Conservation (phyloP, 2,113 vertebrate genomes). For the Cochlearius cochlearius region DNA sequence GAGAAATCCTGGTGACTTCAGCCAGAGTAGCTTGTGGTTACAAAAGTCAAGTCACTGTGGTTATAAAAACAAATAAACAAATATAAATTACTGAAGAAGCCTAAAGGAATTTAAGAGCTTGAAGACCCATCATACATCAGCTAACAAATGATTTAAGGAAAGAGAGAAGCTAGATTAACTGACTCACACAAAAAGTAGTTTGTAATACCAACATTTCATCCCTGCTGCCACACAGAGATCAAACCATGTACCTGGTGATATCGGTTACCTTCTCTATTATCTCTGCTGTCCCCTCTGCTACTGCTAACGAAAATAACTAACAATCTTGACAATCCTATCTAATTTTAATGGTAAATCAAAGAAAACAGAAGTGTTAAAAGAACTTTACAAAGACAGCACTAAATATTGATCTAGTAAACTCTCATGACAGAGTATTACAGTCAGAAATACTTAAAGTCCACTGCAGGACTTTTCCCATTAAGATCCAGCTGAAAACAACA, state of each 20-base stretch:
- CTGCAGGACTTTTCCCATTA: background rate
- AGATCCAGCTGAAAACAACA: background rate
- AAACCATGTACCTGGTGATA: background rate
- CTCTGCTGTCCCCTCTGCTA: background rate
- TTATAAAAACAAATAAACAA: background rate
- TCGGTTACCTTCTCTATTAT: background rate
- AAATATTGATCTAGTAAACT: background rate
- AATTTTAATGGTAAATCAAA: background rate
- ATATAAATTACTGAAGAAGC: background rate
- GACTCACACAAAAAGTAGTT: background rate
- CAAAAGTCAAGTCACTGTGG: no score
- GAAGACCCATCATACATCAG: background rate
- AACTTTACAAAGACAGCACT: background rate
- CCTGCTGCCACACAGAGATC: background rate
- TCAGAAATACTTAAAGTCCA: background rate
- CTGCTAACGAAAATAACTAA: background rate
- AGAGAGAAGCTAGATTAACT: background rate
- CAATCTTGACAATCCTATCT: background rate
- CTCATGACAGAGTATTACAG: background rate
- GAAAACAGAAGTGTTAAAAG: background rate
- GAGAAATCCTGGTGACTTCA: background rate
- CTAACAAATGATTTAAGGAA: background rate
- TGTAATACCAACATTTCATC: background rate
- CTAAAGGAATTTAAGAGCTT: background rate
- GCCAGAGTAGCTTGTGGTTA: background rate